These are phyloP conservation scores for Danio aesculapii DNA, from an alignment of 2,797 vertebrate genomes.

Conservation along the genomic window DNA sequence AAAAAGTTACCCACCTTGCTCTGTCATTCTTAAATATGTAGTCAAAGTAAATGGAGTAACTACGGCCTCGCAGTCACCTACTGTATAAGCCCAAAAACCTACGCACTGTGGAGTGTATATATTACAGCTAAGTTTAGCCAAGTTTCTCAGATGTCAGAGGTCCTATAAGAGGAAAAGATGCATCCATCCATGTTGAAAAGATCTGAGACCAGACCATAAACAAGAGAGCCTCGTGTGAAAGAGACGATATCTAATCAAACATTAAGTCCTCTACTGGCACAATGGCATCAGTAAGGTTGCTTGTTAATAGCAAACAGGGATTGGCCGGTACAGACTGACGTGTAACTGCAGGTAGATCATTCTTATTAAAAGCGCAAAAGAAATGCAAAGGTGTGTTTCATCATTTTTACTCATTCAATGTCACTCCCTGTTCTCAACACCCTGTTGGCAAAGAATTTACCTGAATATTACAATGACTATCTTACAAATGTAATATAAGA, in stretches of 20 bases:
- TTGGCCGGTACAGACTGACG: not conserved
- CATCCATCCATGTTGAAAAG: constrained; percentile 43
- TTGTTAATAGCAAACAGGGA: constrained; percentile 14
- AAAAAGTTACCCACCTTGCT: constrained; percentile 71
- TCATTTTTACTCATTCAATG: not conserved
- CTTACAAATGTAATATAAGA: not conserved
- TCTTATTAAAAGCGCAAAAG: not conserved
- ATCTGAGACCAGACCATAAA: constrained; percentile 45
- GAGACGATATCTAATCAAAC: not conserved
- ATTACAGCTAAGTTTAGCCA: constrained; percentile 83
- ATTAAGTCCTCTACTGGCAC: constrained; percentile 14
- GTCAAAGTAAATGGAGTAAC: constrained; percentile 38
- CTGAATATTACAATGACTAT: not conserved
- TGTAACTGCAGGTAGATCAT: constrained; percentile 44
- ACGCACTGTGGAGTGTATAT: constrained; percentile 47
- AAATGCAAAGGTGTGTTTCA: not conserved
- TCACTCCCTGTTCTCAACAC: constrained; percentile 46
- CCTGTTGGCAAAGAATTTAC: not conserved
- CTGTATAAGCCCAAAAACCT: not conserved
- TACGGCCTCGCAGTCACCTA: constrained; percentile 14
- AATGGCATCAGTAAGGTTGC: constrained; percentile 6
- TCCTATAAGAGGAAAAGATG: constrained; percentile 78
- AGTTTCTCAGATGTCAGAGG: constrained; percentile 81
- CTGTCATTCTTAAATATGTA: constrained; percentile 77
- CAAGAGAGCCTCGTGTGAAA: constrained; percentile 69